These are phyloP conservation scores for Carlito syrichta DNA, from an alignment of 2,113 vertebrate species.

Conservation along the genomic window DNA sequence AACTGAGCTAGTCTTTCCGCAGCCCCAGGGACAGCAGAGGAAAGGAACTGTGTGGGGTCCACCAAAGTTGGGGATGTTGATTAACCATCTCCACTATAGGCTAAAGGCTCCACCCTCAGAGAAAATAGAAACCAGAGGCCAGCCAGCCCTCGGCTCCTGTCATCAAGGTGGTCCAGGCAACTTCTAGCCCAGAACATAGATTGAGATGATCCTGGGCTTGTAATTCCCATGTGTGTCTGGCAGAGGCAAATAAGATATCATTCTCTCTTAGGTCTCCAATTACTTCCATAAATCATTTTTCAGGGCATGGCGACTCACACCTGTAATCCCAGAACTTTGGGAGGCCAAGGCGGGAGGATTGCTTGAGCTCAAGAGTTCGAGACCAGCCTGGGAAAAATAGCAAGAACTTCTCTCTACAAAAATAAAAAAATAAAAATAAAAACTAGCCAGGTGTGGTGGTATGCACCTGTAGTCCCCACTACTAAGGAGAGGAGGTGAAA, in stretches of 20 bases:
- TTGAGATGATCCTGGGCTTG: background rate
- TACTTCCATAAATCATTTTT: background rate
- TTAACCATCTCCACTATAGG: accelerated
- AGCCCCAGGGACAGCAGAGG: background rate
- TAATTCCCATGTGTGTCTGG: background rate
- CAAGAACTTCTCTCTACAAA: too few relatives aligned
- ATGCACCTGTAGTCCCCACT: too few relatives aligned
- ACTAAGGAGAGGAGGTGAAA: too few relatives aligned
- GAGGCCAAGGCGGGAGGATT: too few relatives aligned
- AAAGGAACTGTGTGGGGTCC: background rate
- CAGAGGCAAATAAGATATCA: background rate
- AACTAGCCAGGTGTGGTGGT: too few relatives aligned
- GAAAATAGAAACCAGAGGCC: background rate
- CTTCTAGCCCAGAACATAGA: background rate
- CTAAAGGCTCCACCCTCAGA: background rate
- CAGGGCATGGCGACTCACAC: too few relatives aligned
- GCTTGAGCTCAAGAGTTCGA: too few relatives aligned
- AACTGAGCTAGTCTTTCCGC: accelerated
- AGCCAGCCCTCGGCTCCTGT: background rate
- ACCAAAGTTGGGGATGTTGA: background rate
- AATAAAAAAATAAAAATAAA: background rate
- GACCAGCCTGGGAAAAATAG: too few relatives aligned
- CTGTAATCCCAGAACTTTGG: too few relatives aligned
- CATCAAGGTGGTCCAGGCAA: background rate
- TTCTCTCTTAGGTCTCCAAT: background rate